Conservation (phyloP, 2,888 invertebrate genomes). For the Pseudococcus jackbeardsleyi region DNA sequence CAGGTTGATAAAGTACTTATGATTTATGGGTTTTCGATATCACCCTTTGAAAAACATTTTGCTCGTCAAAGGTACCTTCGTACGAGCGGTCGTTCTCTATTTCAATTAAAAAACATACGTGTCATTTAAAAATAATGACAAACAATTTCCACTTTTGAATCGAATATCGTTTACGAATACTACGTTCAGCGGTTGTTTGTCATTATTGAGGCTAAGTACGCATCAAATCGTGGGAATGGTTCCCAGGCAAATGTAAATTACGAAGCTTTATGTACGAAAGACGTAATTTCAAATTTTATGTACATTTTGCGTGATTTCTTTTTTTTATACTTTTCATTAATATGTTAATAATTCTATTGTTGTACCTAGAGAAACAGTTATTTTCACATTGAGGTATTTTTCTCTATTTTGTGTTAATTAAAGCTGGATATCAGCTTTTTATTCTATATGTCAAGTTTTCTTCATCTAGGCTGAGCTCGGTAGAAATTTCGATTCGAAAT, state of each 20-base stretch:
- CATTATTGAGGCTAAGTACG: slow-evolving; percentile 53
- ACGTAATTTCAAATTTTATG: slow-evolving; percentile 59
- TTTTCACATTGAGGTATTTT: slow-evolving; percentile 34
- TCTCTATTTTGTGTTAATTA: slow-evolving; percentile 27
- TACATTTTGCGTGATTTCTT: slow-evolving; percentile 59
- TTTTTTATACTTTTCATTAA: slow-evolving; percentile 53
- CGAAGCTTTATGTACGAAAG: slow-evolving; percentile 39
- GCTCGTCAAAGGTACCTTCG: not conserved
- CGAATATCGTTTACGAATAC: not conserved
- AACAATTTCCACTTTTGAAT: slow-evolving; percentile 39
- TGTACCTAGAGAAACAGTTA: slow-evolving; percentile 36
- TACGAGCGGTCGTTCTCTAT: not conserved
- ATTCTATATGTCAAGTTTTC: not conserved
- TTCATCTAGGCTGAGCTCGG: not conserved
- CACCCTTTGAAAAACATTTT: not conserved
- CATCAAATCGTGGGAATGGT: slow-evolving; percentile 52
- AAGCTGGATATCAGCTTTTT: slow-evolving; percentile 6
- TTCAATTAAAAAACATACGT: slow-evolving; percentile 40
- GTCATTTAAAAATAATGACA: slow-evolving; percentile 43
- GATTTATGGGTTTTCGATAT: not conserved
- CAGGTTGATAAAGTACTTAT: not conserved
- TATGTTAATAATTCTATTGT: slow-evolving; percentile 61
- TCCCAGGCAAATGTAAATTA: slow-evolving; percentile 53
- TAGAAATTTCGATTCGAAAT: not conserved
- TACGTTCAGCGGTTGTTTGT: slow-evolving; percentile 23